Percentiles rank a stretch among this genome's conserved stretches.
Conservation (phyloP, 2,888 invertebrate species). For the Fabriciana adippe region DNA sequence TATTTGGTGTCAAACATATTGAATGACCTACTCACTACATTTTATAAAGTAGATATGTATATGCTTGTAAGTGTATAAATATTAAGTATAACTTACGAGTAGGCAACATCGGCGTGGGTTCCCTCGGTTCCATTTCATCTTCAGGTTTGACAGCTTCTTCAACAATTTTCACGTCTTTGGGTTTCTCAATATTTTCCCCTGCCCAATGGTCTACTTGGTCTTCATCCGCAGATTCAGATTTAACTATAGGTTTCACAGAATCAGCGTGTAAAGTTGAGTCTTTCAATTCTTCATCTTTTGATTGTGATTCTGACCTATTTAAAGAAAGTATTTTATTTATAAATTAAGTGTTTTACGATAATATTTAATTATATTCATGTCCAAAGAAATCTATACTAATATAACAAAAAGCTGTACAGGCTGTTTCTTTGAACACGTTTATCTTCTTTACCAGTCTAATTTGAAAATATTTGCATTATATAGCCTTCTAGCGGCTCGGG, state of each 20-base stretch:
- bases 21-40: no score
- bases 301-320: conserved; percentile 56
- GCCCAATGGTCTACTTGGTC: conserved; percentile 42
- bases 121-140: conserved; percentile 41
- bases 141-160: conserved; percentile 47
- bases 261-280: conserved; percentile 49
- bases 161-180: conserved; percentile 41
- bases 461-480: no score
- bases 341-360: neutral
- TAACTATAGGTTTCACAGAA: conserved; percentile 38
- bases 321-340: neutral
- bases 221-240: conserved; percentile 42
- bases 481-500: no score
- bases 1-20: no score
- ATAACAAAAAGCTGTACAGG: no score
- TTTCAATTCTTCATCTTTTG: conserved; percentile 58
- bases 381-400: no score
- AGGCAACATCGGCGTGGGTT: conserved; percentile 31
- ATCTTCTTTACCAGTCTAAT: no score
- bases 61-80: no score
- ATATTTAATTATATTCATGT: neutral
- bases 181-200: conserved; percentile 37
- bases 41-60: no score
- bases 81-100: conserved; percentile 21
- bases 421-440: no score